phyloP scores from a whole-genome alignment of 2,797 vertebrate genomes.

The Chelon auratus region DNA sequence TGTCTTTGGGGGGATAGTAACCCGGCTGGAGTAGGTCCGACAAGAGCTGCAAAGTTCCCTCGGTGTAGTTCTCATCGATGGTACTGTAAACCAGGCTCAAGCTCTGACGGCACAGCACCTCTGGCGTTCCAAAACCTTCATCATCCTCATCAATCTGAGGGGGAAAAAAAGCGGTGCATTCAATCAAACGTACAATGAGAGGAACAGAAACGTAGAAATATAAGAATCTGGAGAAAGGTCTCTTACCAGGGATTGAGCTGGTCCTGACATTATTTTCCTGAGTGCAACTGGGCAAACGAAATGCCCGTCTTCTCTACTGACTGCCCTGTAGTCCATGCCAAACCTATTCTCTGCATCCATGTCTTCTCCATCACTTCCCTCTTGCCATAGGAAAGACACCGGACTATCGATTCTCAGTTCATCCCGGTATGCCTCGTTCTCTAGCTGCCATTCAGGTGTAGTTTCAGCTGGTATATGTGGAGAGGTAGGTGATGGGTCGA shows the following conservation, averaged over 20 bases:
- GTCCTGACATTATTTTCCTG: conserved; percentile 65
- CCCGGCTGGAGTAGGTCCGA: conserved; percentile 89
- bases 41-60: conserved; percentile 92
- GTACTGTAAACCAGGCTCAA: conserved; percentile 89
- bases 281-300: conserved; percentile 74
- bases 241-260: conserved; percentile 67
- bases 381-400: conserved; percentile 41
- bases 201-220: neutral
- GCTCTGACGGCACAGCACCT: conserved; percentile 86
- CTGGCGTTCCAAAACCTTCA: conserved; percentile 57
- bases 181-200: neutral
- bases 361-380: conserved; percentile 47
- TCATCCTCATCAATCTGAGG: conserved; percentile 58
- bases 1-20: conserved; percentile 87
- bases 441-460: neutral
- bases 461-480: conserved; percentile 38
- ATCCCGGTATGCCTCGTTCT: neutral
- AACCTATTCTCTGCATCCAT: conserved; percentile 22
- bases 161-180: neutral
- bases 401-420: conserved; percentile 50
- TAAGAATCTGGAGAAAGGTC: neutral
- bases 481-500: conserved; percentile 19
- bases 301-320: conserved; percentile 58
- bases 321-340: conserved; percentile 36
- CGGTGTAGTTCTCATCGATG: conserved; percentile 90